These are phyloP conservation scores for Bruchidius siliquastri DNA, from an alignment of 2,888 invertebrate genomes.

Conservation along the genomic window DNA sequence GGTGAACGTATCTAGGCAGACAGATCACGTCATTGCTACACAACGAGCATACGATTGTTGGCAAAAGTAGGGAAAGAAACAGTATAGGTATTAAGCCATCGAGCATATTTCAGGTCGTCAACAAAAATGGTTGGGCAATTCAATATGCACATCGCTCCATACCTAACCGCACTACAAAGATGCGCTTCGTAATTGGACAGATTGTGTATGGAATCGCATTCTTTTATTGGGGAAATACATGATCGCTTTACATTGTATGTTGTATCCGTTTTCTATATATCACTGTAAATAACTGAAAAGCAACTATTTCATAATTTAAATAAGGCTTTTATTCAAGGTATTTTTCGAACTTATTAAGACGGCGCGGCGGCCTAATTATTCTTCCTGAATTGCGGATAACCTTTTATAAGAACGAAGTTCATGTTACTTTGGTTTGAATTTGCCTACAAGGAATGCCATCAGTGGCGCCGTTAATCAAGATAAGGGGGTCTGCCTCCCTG, in stretches of 20 bases:
- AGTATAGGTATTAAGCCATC: no score
- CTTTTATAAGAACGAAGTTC: neutral
- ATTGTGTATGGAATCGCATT: neutral
- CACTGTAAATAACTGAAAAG: neutral
- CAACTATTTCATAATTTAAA: neutral
- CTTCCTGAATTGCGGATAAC: no score
- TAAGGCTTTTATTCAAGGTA: neutral
- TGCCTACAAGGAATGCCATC: no score
- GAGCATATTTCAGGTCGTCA: neutral
- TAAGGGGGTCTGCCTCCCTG: no score
- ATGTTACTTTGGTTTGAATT: no score
- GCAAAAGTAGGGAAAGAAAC: neutral
- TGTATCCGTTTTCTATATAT: neutral
- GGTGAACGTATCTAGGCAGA: neutral
- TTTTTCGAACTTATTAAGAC: no score
- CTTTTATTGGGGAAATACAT: neutral
- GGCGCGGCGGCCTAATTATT: no score
- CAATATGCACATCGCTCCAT: neutral
- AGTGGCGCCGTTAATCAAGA: no score
- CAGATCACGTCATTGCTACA: neutral
- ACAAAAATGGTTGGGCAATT: neutral
- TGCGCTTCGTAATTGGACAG: neutral
- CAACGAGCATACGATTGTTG: neutral
- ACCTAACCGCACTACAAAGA: neutral
- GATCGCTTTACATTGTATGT: neutral